Conservation (phyloP, 2,888 invertebrate genomes). For the Lepidocyrtinus sp. region DNA sequence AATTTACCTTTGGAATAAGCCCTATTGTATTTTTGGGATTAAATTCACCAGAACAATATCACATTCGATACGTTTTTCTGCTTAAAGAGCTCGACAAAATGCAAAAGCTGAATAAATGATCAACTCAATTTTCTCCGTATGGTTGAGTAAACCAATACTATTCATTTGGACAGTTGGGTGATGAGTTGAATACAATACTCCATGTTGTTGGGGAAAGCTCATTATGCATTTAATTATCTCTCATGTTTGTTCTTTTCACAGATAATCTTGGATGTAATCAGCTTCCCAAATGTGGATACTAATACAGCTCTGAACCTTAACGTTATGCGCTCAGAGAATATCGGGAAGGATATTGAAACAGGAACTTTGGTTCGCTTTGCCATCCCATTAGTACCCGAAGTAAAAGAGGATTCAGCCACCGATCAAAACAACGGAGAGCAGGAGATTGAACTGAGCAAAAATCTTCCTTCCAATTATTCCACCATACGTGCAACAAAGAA, state of each 20-base stretch:
- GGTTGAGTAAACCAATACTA: not conserved
- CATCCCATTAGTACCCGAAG: slow-evolving; percentile 35
- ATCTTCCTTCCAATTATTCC: slow-evolving; percentile 71
- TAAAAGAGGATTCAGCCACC: slow-evolving; percentile 39
- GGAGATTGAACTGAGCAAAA: slow-evolving; percentile 62
- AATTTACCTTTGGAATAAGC: too few relatives aligned
- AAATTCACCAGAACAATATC: not conserved
- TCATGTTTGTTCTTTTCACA: slow-evolving; percentile 49
- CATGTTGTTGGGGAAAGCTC: slow-evolving; percentile 4
- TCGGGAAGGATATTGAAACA: slow-evolving; percentile 47
- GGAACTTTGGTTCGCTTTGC: slow-evolving; percentile 52
- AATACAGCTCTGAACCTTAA: slow-evolving; percentile 49
- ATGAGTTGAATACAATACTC: slow-evolving; percentile 2
- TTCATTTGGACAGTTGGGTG: not conserved
- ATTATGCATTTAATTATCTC: slow-evolving; percentile 25
- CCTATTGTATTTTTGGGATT: too few relatives aligned
- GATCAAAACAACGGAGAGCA: slow-evolving; percentile 19
- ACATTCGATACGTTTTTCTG: not conserved
- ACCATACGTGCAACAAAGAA: slow-evolving; percentile 72
- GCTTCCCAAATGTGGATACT: slow-evolving; percentile 54
- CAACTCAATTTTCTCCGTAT: not conserved
- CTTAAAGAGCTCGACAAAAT: too few relatives aligned
- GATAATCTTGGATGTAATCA: slow-evolving; percentile 72
- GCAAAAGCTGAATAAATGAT: not conserved
- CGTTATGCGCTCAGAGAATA: slow-evolving; percentile 38